Percentiles rank a stretch among this genome's conserved stretches.
phyloP scores from a whole-genome alignment of 2,113 vertebrate genomes.

The Tylochromis polylepis region DNA sequence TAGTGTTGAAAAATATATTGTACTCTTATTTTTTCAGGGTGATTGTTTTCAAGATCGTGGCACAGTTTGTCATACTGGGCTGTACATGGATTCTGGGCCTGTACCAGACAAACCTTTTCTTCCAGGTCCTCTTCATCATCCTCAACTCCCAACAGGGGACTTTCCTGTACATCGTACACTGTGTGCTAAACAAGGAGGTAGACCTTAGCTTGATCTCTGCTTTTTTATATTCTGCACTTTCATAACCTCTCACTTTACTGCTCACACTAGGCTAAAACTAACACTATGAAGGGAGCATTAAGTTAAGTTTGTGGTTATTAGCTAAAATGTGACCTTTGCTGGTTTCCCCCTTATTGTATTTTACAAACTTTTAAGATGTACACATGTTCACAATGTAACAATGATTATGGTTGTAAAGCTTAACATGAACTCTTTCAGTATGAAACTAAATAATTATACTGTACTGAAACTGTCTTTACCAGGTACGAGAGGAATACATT shows the following conservation, averaged over 20 bases:
- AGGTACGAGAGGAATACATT: slow-evolving; percentile 52
- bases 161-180: slow-evolving; percentile 70
- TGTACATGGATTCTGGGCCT: slow-evolving; percentile 67
- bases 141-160: slow-evolving; percentile 73
- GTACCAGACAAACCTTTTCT: slow-evolving; percentile 48
- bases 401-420: background rate
- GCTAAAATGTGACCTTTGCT: background rate
- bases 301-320: background rate
- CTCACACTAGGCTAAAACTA: background rate
- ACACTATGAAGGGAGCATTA: background rate
- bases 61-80: slow-evolving; percentile 68
- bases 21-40: slow-evolving; percentile 22
- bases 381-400: background rate
- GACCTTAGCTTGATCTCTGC: background rate
- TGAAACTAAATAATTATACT: background rate
- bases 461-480: background rate
- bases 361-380: background rate
- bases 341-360: background rate
- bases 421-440: background rate
- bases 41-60: slow-evolving; percentile 65
- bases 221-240: background rate
- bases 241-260: background rate
- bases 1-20: background rate
- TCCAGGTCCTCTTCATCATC: slow-evolving; percentile 55
- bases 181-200: slow-evolving; percentile 71